Percentiles rank a stretch among this genome's conserved stretches.
Conservation (phyloP, 2,797 vertebrate species). For the Cyprinella venusta region DNA sequence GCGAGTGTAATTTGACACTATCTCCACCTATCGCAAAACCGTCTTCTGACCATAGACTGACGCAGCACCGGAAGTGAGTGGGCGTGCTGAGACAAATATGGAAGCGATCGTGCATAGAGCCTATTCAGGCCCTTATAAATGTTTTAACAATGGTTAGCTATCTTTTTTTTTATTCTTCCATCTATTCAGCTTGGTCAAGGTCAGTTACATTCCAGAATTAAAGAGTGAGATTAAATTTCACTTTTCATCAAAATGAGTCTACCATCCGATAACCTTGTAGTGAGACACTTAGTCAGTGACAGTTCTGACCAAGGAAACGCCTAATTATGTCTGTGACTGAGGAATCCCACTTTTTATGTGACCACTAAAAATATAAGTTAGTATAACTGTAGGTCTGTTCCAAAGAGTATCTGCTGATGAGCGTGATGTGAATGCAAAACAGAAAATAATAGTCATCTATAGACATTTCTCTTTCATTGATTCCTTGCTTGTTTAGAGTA, state of each 20-base stretch:
- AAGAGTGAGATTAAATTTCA: not conserved
- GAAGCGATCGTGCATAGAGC: no score
- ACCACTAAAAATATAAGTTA: not conserved
- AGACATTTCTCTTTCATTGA: not conserved
- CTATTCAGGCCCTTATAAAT: not conserved
- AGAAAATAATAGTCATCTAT: slow-evolving; percentile 22
- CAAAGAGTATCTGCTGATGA: slow-evolving; percentile 4
- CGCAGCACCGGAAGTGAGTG: no score
- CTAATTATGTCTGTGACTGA: not conserved
- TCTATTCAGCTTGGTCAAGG: not conserved
- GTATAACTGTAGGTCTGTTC: not conserved
- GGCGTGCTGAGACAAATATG: no score
- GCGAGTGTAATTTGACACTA: no score
- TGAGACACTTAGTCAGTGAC: not conserved
- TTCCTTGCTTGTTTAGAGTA: not conserved
- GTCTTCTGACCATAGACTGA: no score
- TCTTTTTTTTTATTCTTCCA: not conserved
- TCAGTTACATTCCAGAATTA: not conserved
- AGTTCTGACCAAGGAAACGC: not conserved
- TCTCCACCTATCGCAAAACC: no score
- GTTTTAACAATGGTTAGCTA: not conserved
- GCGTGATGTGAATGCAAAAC: slow-evolving; percentile 1
- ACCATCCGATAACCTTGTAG: not conserved
- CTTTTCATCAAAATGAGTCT: not conserved
- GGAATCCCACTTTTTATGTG: not conserved